These are phyloP conservation scores for Brenthis hecate DNA, from an alignment of 2,888 invertebrate genomes.

Conservation along the genomic window DNA sequence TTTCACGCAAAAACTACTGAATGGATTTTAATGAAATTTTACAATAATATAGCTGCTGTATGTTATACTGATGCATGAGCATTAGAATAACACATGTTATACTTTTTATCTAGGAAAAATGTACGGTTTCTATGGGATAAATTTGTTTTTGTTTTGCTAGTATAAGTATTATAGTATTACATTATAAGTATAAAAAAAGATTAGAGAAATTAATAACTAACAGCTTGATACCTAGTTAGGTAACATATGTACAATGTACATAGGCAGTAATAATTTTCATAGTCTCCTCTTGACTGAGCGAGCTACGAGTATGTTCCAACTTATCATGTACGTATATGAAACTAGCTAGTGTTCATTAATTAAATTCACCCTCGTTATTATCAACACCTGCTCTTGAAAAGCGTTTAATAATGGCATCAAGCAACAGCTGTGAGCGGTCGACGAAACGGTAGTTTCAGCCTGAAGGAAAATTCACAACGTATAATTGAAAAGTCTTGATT, in stretches of 20 bases:
- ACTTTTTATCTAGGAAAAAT: too few species aligned
- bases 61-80: too few species aligned
- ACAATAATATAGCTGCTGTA: too few species aligned
- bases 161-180: too few species aligned
- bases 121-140: too few species aligned
- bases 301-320: conserved; percentile 46
- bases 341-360: conserved; percentile 70
- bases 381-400: conserved; percentile 81
- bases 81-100: too few species aligned
- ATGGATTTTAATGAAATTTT: too few species aligned
- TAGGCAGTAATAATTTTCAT: not conserved
- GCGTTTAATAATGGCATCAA: conserved; percentile 79
- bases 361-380: conserved; percentile 78
- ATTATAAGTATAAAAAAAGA: too few species aligned
- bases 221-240: too few species aligned
- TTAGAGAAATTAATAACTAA: too few species aligned
- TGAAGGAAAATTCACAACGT: conserved; percentile 69
- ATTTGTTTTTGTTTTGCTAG: too few species aligned
- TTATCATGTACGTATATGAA: conserved; percentile 45
- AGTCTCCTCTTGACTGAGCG: conserved; percentile 1
- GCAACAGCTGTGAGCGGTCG: conserved; percentile 66
- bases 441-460: conserved; percentile 66
- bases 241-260: not conserved
- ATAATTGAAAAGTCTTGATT: conserved; percentile 49
- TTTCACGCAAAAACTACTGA: too few species aligned